Conservation (phyloP, 2,888 invertebrate species). For the Nephrotoma flavescens region DNA sequence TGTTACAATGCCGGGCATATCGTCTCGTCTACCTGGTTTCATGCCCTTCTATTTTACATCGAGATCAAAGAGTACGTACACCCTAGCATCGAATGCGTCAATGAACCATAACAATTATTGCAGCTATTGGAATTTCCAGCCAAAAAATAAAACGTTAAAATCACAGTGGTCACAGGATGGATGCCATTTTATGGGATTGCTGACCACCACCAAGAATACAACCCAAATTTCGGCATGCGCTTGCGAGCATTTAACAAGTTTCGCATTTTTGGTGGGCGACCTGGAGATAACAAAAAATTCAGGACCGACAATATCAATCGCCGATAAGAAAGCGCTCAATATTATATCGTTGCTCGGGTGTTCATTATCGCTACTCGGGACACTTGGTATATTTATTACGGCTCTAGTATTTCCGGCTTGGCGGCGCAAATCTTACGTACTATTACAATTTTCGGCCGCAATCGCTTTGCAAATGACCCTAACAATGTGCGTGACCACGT, state of each 20-base stretch:
- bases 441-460: constrained; percentile 47
- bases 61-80: constrained; percentile 9
- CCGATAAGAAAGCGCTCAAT: constrained; percentile 36
- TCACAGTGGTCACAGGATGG: constrained; percentile 40
- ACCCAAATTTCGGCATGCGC: constrained; percentile 32
- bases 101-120: constrained; percentile 27
- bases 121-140: constrained; percentile 43
- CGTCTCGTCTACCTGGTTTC: constrained; percentile 37
- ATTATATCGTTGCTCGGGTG: constrained; percentile 43
- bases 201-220: constrained; percentile 18
- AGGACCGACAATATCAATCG: constrained; percentile 18
- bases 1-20: constrained; percentile 42
- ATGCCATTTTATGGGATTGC: constrained; percentile 27
- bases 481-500: constrained; percentile 24
- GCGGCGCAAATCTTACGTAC: constrained; percentile 44
- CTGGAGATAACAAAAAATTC: constrained; percentile 20
- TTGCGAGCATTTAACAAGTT: constrained; percentile 44
- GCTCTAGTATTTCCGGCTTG: constrained; percentile 42
- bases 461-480: constrained; percentile 41
- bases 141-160: constrained; percentile 12
- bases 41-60: constrained; percentile 37
- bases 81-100: constrained; percentile 15
- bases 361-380: constrained; percentile 40
- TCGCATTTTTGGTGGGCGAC: constrained; percentile 37
- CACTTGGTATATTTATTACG: constrained; percentile 41